Percentiles rank a stretch among this genome's conserved stretches.
These are phyloP conservation scores for Pogonocherus hispidulus DNA, from an alignment of 2,888 invertebrate genomes.

Conservation along the genomic window DNA sequence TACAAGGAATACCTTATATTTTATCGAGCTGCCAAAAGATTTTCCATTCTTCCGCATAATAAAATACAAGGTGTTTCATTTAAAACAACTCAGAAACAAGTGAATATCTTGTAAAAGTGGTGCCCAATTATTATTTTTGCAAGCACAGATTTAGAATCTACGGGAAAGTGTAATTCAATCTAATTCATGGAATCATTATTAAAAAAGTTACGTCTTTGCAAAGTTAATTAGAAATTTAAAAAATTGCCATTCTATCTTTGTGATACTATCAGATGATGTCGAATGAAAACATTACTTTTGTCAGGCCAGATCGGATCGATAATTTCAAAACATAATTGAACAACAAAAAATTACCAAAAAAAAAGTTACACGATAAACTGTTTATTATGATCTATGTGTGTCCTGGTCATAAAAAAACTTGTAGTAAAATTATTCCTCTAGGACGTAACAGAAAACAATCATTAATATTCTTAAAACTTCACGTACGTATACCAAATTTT, in stretches of 20 bases:
- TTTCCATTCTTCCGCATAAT: too few relatives aligned
- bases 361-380: slow-evolving; percentile 21
- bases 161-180: too few relatives aligned
- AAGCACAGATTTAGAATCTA: too few relatives aligned
- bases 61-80: too few relatives aligned
- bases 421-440: slow-evolving; percentile 50
- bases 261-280: neutral
- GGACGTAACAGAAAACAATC: slow-evolving; percentile 66
- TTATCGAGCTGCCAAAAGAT: too few relatives aligned
- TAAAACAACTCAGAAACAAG: too few relatives aligned
- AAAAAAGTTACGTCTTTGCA: too few relatives aligned
- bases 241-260: neutral
- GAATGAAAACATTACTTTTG: neutral
- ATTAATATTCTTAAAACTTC: slow-evolving; percentile 68
- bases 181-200: too few relatives aligned
- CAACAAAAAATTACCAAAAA: slow-evolving; percentile 33
- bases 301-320: slow-evolving; percentile 39
- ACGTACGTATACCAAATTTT: slow-evolving; percentile 68
- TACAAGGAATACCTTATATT: too few relatives aligned
- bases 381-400: slow-evolving; percentile 44
- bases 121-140: too few relatives aligned
- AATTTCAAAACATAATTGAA: slow-evolving; percentile 37
- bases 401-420: slow-evolving; percentile 54
- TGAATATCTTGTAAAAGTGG: too few relatives aligned
- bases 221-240: too few relatives aligned